These are phyloP conservation scores for Tarsius wallacei DNA, from an alignment of 2,797 vertebrate genomes.

Conservation along the genomic window DNA sequence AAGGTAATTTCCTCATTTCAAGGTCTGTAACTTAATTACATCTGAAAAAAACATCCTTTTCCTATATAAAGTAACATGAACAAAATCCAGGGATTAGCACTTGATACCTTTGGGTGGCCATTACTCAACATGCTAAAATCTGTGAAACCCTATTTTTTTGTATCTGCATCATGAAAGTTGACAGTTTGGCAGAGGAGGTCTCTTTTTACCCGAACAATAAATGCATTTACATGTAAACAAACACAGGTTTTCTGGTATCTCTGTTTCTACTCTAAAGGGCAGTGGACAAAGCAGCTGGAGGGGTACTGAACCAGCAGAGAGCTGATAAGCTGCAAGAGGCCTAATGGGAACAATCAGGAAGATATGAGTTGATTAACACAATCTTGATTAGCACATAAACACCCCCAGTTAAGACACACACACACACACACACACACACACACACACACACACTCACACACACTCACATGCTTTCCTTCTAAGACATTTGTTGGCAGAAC, in stretches of 20 bases:
- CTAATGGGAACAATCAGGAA: neutral
- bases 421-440: neutral
- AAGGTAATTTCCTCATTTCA: neutral
- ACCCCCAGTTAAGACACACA: neutral
- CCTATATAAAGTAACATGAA: neutral
- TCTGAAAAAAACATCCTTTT: neutral
- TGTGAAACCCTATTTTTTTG: neutral
- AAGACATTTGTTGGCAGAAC: constrained; percentile 42
- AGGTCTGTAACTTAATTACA: neutral
- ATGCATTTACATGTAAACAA: neutral
- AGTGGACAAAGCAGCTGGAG: neutral
- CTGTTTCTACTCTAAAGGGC: neutral
- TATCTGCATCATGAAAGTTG: neutral
- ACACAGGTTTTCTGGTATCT: neutral
- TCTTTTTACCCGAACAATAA: neutral
- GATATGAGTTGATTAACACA: neutral
- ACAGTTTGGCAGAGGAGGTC: neutral
- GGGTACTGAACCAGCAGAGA: neutral
- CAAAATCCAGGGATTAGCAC: neutral
- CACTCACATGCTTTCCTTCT: neutral
- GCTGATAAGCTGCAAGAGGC: neutral
- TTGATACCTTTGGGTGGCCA: neutral
- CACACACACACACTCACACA: neutral
- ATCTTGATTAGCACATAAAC: neutral
- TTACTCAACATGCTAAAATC: neutral